These are phyloP conservation scores for Cephus cinctus DNA, from an alignment of 1,140 invertebrate species.

Conservation along the genomic window DNA sequence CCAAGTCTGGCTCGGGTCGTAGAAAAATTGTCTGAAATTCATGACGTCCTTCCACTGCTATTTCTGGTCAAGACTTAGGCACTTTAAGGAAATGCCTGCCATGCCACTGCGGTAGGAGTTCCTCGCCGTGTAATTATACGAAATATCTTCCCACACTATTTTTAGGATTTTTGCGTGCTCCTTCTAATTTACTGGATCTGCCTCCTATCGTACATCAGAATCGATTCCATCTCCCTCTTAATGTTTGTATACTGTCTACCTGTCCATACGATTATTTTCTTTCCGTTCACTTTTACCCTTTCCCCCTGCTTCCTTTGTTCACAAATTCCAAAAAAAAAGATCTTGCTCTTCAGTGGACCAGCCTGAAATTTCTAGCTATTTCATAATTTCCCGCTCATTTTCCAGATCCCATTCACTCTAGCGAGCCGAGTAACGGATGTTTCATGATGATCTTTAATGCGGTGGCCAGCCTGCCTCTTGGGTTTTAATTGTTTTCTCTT, in stretches of 20 bases:
- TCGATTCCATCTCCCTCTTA: background rate
- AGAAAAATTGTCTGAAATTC: background rate
- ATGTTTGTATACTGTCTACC: background rate
- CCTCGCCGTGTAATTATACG: slow-evolving; percentile 27
- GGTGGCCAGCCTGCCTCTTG: too few relatives aligned
- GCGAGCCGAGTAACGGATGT: too few relatives aligned
- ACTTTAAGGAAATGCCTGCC: slow-evolving; percentile 26
- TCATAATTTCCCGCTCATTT: too few relatives aligned
- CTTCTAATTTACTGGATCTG: slow-evolving; percentile 28
- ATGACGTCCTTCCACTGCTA: slow-evolving; percentile 1
- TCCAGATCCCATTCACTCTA: too few relatives aligned
- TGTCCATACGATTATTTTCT: background rate
- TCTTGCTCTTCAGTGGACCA: too few relatives aligned
- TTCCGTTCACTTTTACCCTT: background rate
- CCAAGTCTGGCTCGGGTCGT: slow-evolving; percentile 2
- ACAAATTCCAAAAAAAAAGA: too few relatives aligned
- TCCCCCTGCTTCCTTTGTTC: too few relatives aligned
- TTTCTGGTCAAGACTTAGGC: slow-evolving; percentile 28
- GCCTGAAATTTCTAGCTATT: too few relatives aligned
- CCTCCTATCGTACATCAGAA: background rate
- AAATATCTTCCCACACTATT: slow-evolving; percentile 37
- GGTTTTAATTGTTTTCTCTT: background rate
- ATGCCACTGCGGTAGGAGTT: slow-evolving; percentile 28
- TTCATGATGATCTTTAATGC: too few relatives aligned
- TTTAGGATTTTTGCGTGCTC: slow-evolving; percentile 33